These are phyloP conservation scores for Apteryx mantelli DNA, from an alignment of 2,113 vertebrate genomes.

Conservation along the genomic window DNA sequence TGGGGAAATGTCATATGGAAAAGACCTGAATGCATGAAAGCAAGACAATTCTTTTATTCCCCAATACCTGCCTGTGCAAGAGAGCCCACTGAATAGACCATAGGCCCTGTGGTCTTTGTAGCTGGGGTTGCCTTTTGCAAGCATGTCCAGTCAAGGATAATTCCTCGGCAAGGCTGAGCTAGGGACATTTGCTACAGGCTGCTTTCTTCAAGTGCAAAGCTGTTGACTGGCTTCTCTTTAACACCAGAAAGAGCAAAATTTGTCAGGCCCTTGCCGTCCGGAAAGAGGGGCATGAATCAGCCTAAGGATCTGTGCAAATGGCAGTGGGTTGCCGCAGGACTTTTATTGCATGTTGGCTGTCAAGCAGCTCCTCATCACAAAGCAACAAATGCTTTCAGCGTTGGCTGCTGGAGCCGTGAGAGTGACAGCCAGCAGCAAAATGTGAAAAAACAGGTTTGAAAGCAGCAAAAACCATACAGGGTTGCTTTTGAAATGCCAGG, in stretches of 20 bases:
- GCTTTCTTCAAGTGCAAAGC: neutral
- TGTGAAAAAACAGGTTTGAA: neutral
- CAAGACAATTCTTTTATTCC: neutral
- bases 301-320: neutral
- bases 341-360: neutral
- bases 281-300: neutral
- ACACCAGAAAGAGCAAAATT: neutral
- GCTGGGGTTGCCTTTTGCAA: accelerated
- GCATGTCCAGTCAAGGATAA: accelerated
- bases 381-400: neutral
- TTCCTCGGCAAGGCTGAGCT: accelerated
- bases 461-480: neutral
- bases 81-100: neutral
- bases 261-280: neutral
- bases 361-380: neutral
- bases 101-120: neutral
- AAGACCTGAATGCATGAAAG: neutral
- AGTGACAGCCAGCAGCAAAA: neutral
- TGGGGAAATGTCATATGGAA: neutral
- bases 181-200: neutral
- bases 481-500: neutral
- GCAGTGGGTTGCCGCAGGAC: neutral
- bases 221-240: neutral
- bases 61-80: neutral
- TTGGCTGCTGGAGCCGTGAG: accelerated